Conservation (phyloP, 2,797 vertebrate species). For the Apodemus agrarius region DNA sequence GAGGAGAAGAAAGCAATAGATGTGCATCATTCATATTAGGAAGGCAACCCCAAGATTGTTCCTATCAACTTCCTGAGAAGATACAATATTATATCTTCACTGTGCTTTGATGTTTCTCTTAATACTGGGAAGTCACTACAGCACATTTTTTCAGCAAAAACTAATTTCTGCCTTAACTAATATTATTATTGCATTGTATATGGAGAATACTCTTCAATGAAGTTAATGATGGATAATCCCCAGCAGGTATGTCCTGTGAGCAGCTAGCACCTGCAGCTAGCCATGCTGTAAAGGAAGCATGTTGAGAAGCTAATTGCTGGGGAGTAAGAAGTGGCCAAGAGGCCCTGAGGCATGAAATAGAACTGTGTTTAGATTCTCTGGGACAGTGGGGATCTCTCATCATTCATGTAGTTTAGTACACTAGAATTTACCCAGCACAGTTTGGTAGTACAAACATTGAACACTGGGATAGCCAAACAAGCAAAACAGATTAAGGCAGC, state of each 20-base stretch:
- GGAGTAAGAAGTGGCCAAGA: constrained; percentile 27
- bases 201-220: constrained; percentile 16
- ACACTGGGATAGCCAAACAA: constrained; percentile 37
- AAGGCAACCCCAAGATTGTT: not conserved
- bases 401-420: constrained; percentile 38
- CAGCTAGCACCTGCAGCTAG: not conserved
- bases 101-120: not conserved
- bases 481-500: constrained; percentile 28
- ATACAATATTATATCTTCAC: not conserved
- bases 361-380: constrained; percentile 35
- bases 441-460: constrained; percentile 57
- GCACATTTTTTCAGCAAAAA: not conserved
- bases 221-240: not conserved
- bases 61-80: not conserved
- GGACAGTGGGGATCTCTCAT: constrained; percentile 48
- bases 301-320: constrained; percentile 57
- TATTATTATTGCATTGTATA: not conserved
- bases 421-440: constrained; percentile 53
- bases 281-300: constrained; percentile 1
- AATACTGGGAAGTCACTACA: not conserved
- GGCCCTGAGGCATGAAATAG: constrained; percentile 53
- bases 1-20: not conserved
- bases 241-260: not conserved
- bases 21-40: not conserved
- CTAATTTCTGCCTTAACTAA: constrained; percentile 14